Conservation (phyloP, 2,888 invertebrate genomes). For the Neria commutata region DNA sequence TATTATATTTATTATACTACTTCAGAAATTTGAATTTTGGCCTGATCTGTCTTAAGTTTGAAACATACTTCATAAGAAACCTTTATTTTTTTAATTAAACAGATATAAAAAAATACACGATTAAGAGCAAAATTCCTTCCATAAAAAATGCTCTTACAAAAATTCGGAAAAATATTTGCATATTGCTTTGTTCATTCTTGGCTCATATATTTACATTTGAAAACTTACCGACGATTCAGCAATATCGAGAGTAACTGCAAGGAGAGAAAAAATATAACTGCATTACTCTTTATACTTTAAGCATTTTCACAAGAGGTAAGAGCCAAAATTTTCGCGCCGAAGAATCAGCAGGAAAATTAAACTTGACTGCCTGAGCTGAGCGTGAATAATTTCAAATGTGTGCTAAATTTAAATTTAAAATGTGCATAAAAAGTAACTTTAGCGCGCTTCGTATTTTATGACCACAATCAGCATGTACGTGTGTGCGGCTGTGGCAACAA, state of each 20-base stretch:
- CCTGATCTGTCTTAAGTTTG: too few species aligned
- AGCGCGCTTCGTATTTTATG: slow-evolving; percentile 7
- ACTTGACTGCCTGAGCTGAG: background rate
- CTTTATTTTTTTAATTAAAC: too few species aligned
- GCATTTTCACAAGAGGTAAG: too few species aligned
- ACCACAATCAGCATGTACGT: slow-evolving; percentile 4
- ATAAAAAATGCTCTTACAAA: too few species aligned
- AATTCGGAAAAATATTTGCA: too few species aligned
- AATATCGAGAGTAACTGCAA: slow-evolving; percentile 8
- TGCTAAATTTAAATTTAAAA: slow-evolving; percentile 19
- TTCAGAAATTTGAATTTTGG: too few species aligned
- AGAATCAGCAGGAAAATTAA: slow-evolving; percentile 13
- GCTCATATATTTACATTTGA: background rate
- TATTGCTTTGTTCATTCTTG: too few species aligned
- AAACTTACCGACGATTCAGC: slow-evolving; percentile 11
- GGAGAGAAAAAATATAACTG: slow-evolving; percentile 1
- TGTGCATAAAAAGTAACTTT: slow-evolving; percentile 9
- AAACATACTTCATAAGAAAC: too few species aligned
- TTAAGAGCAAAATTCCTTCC: too few species aligned
- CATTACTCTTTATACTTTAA: too few species aligned
- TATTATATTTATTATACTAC: too few species aligned
- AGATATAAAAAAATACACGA: too few species aligned
- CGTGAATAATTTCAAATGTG: slow-evolving; percentile 13
- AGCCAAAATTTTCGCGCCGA: background rate
- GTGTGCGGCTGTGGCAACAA: background rate